phyloP scores from a whole-genome alignment of 1,140 invertebrate genomes.

The Eurosta solidaginis region DNA sequence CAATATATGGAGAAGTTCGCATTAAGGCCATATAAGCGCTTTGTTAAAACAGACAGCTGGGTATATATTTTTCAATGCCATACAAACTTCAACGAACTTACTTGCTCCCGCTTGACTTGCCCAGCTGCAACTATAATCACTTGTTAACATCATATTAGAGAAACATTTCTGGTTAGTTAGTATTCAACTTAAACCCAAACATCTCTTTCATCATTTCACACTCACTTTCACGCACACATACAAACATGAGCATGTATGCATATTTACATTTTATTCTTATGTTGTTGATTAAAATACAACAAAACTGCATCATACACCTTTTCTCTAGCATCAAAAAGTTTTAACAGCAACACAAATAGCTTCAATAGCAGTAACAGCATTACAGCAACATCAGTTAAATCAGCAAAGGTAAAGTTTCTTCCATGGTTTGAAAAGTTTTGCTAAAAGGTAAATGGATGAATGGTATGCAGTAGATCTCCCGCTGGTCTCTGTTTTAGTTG shows the following conservation, averaged over 20 bases:
- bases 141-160: background rate
- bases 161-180: background rate
- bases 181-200: background rate
- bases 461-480: no score
- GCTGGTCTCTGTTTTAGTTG: conserved; percentile 10
- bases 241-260: background rate
- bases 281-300: background rate
- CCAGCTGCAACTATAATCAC: background rate
- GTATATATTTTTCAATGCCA: no score
- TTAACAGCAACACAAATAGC: no score
- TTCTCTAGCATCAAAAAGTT: background rate
- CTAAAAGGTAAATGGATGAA: background rate
- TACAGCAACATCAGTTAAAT: background rate
- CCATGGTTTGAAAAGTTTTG: no score
- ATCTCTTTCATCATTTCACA: background rate
- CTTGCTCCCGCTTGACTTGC: background rate
- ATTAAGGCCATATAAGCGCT: no score
- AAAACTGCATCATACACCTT: background rate
- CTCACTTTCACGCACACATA: background rate
- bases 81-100: background rate
- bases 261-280: background rate
- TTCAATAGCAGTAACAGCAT: no score
- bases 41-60: no score
- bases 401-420: background rate
- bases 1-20: no score